These are phyloP conservation scores for Cuculus canorus DNA, from an alignment of 2,797 vertebrate genomes.

Conservation along the genomic window DNA sequence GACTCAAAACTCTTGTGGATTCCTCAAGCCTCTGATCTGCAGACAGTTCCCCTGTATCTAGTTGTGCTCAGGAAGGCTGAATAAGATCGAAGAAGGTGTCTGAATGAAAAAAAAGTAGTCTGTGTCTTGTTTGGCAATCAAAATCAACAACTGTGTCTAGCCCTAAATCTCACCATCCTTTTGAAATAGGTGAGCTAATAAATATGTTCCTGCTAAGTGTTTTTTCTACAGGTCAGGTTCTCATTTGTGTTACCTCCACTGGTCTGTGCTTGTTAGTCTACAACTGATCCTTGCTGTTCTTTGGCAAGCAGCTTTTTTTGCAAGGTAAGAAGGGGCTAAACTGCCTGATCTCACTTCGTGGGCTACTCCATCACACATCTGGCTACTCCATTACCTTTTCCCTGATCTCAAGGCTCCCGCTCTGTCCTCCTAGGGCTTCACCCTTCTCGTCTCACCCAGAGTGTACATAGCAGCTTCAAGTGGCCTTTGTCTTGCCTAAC, in stretches of 20 bases:
- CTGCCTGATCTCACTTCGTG: not conserved
- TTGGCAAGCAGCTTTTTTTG: not conserved
- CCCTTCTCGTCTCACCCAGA: not conserved
- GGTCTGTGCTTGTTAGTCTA: not conserved
- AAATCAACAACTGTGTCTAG: not conserved
- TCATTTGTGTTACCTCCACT: not conserved
- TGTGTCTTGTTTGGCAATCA: not conserved
- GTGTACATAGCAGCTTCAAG: not conserved
- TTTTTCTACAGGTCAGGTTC: not conserved
- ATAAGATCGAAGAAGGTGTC: not conserved
- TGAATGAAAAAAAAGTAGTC: not conserved
- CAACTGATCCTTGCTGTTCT: not conserved
- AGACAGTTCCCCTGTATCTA: not conserved
- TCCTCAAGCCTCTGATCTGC: not conserved
- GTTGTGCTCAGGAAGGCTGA: not conserved
- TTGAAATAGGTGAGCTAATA: not conserved
- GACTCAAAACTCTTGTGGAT: not conserved
- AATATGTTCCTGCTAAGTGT: not conserved
- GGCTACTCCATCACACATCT: not conserved
- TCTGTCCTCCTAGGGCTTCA: not conserved
- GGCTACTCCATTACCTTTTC: not conserved
- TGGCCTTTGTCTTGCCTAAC: not conserved
- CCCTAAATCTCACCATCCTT: not conserved
- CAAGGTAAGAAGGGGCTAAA: not conserved
- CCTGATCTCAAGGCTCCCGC: not conserved